Base-by-base conservation (phyloP, 2,888 invertebrate genomes). In the Hirtodrosophila cameraria region DNA sequence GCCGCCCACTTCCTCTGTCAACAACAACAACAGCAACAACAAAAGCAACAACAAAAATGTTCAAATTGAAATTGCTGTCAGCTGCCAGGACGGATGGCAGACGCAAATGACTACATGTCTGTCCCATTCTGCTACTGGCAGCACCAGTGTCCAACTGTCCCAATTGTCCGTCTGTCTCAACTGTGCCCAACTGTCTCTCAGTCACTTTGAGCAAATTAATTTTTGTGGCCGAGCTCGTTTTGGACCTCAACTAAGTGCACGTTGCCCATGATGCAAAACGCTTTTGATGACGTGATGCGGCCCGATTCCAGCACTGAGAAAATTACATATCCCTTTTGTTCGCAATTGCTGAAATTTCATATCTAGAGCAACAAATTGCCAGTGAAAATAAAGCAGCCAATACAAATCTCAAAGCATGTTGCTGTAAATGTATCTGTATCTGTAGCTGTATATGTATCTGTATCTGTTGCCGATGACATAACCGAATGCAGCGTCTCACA, bases 61-160 rank as follows among this genome's bases (percentile, higher is more conserved):
- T 59, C 79, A 80, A 80, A 85, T 80, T 80, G 79, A 80, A 80
- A 79, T 85, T 80, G 55, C 63, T 80, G 86, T 85, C 79, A 79
- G 80, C 79, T 82, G 83, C 57, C 69, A 68, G 73, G 79, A 85
- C 59, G 79, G 83, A 82, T 85, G 79, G 63, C 73, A 85, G 79
- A 80, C 79, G 79, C 86, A 80, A 80, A 85, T 80, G 86, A 82
- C 80, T 72, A 33, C 42, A 54, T 35, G 53, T 48, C 55, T 48
- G 42, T 59, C 49, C 23, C 72, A 46, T 13, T 48, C 66, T 59
- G 18, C 4, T 8, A 23, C 7, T 23, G 23, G 53, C 60, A 43
- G 23, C 54, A 62, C 42, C 60, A 60, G 41, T 18, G 23, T 27
- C 25, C 30, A 15, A 33, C 45, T 13, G 45, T 59, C 59, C 59